Conservation (phyloP, 2,113 vertebrate genomes). For the Thymallus thymallus region DNA sequence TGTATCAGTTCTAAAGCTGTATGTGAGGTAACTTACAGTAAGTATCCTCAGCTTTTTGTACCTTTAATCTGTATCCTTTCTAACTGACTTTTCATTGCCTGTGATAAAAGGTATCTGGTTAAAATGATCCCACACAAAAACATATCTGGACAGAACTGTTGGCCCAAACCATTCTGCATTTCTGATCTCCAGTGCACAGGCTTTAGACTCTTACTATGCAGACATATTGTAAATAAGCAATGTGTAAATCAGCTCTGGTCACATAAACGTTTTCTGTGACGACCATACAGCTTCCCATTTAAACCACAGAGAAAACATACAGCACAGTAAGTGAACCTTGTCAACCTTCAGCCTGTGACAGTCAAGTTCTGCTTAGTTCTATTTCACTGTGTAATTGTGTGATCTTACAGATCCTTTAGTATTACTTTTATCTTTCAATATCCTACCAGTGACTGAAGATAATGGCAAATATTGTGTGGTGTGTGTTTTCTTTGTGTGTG, state of each 20-base stretch:
- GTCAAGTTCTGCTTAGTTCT: slow-evolving; percentile 3
- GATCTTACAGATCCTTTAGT: not conserved
- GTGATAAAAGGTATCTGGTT: not conserved
- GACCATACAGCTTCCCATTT: not conserved
- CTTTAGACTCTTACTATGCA: not conserved
- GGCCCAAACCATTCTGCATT: not conserved
- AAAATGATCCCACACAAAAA: not conserved
- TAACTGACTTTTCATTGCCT: not conserved
- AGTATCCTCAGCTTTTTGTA: not conserved
- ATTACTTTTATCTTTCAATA: not conserved
- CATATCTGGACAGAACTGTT: too few relatives aligned
- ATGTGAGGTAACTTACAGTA: not conserved
- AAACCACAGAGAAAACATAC: slow-evolving; percentile 32
- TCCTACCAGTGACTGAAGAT: not conserved
- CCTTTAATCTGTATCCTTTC: not conserved
- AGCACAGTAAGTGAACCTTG: slow-evolving; percentile 16
- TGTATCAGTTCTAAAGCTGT: not conserved
- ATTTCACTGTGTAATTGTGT: slow-evolving; percentile 19
- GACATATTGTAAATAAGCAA: slow-evolving; percentile 10
- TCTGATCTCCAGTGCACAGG: not conserved
- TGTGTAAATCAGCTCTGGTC: slow-evolving; percentile 20
- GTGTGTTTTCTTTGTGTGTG: slow-evolving; percentile 22
- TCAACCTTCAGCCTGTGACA: slow-evolving; percentile 1
- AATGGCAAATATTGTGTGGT: not conserved
- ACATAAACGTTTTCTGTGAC: not conserved